Percentiles rank a stretch among this genome's conserved stretches.
phyloP scores from a whole-genome alignment of 2,797 vertebrate genomes.

The Myotis findleyi region DNA sequence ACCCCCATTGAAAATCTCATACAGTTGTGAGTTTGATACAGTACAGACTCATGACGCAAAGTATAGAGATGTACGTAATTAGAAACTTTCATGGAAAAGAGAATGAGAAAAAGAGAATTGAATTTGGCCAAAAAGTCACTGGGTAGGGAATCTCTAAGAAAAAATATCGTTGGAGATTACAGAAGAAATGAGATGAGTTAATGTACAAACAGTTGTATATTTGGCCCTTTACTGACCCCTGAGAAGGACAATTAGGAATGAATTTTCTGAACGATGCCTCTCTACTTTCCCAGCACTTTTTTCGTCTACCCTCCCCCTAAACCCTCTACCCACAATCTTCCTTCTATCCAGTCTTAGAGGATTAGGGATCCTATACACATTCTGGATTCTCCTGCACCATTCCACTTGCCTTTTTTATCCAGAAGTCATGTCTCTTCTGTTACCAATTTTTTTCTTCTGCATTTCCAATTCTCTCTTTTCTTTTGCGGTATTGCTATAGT shows the following conservation, averaged over 20 bases:
- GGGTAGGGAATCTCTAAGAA: neutral
- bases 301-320: neutral
- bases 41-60: neutral
- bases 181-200: neutral
- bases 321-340: neutral
- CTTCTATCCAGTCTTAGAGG: neutral
- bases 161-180: constrained; percentile 23
- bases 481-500: neutral
- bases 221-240: neutral
- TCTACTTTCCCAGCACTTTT: neutral
- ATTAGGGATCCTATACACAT: neutral
- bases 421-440: neutral
- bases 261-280: neutral
- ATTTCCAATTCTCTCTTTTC: neutral
- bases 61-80: neutral
- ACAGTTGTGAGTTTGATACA: neutral
- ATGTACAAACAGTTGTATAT: neutral
- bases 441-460: neutral
- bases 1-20: neutral
- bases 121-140: neutral
- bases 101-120: neutral
- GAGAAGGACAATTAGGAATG: neutral
- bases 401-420: neutral
- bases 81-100: neutral
- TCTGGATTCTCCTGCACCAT: neutral